Conservation (phyloP, 2,797 vertebrate species). For the Falco concolor region DNA sequence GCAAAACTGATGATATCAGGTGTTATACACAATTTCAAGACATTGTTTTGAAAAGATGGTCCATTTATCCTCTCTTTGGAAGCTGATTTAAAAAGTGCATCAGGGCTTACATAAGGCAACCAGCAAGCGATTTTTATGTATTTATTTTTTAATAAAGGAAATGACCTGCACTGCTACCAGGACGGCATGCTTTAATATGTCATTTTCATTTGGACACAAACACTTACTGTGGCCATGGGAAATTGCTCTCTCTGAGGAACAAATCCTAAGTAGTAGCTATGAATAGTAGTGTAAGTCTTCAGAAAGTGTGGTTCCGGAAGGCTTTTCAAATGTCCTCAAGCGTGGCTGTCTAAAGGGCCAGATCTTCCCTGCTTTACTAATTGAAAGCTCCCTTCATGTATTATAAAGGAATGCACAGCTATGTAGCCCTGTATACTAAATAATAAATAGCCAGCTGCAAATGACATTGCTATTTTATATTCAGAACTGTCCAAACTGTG, state of each 20-base stretch:
- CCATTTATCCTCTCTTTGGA: slow-evolving; percentile 1
- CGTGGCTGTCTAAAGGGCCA: neutral
- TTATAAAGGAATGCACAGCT: slow-evolving; percentile 25
- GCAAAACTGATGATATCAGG: slow-evolving; percentile 40
- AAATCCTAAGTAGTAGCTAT: neutral
- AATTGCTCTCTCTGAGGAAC: neutral
- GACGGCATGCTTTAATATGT: neutral
- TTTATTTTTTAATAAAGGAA: neutral
- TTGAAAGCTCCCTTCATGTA: slow-evolving; percentile 40
- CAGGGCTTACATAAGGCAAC: accelerated
- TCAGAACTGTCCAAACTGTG: neutral
- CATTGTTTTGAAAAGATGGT: neutral
- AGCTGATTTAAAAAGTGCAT: neutral
- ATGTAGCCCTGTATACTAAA: slow-evolving; percentile 31
- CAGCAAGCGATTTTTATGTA: neutral
- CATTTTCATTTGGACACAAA: neutral
- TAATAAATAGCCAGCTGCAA: slow-evolving; percentile 42
- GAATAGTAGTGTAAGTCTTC: neutral
- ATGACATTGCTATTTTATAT: neutral
- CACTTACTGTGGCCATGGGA: neutral
- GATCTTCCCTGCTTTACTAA: neutral
- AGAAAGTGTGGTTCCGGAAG: neutral
- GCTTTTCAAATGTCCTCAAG: neutral
- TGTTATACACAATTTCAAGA: neutral
- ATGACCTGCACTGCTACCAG: neutral